Percentiles rank a stretch among this genome's conserved stretches.
Evolutionary conservation across 2,888 invertebrate genomes (phyloP).

Genomic region (Agriopis aurantiaria): DNA sequence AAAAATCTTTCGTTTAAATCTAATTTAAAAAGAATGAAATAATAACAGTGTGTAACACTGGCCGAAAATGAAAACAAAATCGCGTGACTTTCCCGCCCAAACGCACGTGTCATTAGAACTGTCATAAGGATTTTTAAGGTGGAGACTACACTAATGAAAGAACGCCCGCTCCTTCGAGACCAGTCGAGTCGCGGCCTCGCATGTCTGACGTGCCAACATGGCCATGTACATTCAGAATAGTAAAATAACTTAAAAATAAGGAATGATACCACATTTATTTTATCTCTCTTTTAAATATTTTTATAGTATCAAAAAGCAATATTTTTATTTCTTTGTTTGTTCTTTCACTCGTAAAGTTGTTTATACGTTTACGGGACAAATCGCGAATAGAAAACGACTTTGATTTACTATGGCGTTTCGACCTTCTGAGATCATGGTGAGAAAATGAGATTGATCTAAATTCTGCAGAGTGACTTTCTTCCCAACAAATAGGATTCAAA

Average conservation of each 20-base stretch:
- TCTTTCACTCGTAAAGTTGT: too few species aligned
- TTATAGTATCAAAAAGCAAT: too few species aligned
- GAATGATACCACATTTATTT: not conserved
- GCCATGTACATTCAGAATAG: not conserved
- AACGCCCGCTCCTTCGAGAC: slow-evolving; percentile 84
- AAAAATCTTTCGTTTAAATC: not conserved
- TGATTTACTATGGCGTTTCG: too few species aligned
- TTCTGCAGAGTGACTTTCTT: too few species aligned
- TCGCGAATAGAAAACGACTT: too few species aligned
- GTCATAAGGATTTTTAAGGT: slow-evolving; percentile 79
- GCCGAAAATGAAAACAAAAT: slow-evolving; percentile 64
- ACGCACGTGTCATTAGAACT: slow-evolving; percentile 75
- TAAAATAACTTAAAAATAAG: not conserved
- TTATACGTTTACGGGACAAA: too few species aligned
- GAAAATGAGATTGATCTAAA: too few species aligned
- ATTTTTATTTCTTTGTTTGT: too few species aligned
- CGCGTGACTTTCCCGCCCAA: slow-evolving; percentile 81
- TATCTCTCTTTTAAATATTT: not conserved
- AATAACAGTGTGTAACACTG: slow-evolving; percentile 28
- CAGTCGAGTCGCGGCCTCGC: slow-evolving; percentile 63
- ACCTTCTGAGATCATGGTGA: too few species aligned
- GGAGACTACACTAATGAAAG: slow-evolving; percentile 78
- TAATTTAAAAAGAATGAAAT: not conserved
- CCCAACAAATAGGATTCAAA: too few species aligned
- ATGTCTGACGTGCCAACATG: slow-evolving; percentile 52